phyloP scores from a whole-genome alignment of 2,113 vertebrate species.

The Elephantulus edwardii region DNA sequence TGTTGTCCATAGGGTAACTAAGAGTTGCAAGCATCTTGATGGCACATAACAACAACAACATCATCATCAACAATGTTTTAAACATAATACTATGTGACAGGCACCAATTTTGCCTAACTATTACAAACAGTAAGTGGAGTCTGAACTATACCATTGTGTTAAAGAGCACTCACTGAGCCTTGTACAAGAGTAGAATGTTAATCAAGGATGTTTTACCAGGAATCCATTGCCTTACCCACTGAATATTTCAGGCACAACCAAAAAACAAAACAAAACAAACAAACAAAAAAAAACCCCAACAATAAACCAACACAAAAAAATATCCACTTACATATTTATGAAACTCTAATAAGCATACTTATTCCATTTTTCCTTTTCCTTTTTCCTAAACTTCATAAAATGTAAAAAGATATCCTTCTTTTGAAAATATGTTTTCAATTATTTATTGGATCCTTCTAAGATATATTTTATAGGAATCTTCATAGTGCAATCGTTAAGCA shows the following conservation, averaged over 20 bases:
- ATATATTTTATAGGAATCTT: neutral
- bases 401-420: neutral
- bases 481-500: neutral
- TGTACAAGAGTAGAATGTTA: neutral
- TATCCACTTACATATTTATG: too few species aligned
- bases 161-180: neutral
- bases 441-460: neutral
- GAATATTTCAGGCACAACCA: neutral
- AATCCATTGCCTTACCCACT: neutral
- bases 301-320: too few species aligned
- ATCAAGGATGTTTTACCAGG: neutral
- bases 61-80: neutral
- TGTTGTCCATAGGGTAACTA: too few species aligned
- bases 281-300: too few species aligned
- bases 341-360: too few species aligned
- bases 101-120: neutral
- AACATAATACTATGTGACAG: neutral
- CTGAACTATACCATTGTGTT: neutral
- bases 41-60: neutral
- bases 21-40: too few species aligned
- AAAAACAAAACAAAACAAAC: too few species aligned
- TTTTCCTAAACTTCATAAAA: slow-evolving; percentile 16
- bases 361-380: neutral
- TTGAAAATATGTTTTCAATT: neutral
- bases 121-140: neutral